Percentiles rank a stretch among this genome's conserved stretches.
These are phyloP conservation scores for Petrocephalus schoutedeni DNA, from an alignment of 2,797 vertebrate genomes.

Conservation along the genomic window DNA sequence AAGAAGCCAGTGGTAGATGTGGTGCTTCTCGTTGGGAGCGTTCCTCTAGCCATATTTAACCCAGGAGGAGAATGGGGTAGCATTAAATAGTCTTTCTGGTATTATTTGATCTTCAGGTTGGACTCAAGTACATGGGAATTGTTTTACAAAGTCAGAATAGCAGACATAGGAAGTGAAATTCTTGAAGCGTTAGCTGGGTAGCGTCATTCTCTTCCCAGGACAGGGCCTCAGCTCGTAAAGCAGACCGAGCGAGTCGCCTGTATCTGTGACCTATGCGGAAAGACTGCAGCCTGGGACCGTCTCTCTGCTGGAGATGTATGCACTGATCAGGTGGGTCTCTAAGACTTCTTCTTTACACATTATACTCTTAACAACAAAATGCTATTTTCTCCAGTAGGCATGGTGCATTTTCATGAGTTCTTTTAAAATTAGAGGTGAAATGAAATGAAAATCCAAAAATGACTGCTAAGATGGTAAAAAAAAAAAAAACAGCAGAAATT, in stretches of 20 bases:
- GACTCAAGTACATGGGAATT: background rate
- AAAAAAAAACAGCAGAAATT: background rate
- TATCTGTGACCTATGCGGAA: slow-evolving; percentile 18
- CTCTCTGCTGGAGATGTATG: slow-evolving; percentile 44
- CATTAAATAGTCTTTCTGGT: background rate
- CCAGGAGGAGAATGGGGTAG: slow-evolving; percentile 19
- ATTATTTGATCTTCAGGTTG: slow-evolving; percentile 20
- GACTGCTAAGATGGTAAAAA: background rate
- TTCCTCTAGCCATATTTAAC: slow-evolving; percentile 49
- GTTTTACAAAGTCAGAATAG: background rate
- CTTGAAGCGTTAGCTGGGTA: background rate
- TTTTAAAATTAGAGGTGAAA: background rate
- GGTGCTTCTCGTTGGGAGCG: slow-evolving; percentile 38
- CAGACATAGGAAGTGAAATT: background rate
- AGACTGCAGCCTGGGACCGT: slow-evolving; percentile 23
- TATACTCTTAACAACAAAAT: no score
- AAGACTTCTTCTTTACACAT: background rate
- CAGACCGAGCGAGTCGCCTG: slow-evolving; percentile 13
- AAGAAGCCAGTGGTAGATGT: slow-evolving; percentile 37
- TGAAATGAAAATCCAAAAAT: background rate
- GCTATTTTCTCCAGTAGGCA: background rate
- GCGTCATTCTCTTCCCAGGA: slow-evolving; percentile 30
- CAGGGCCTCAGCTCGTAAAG: slow-evolving; percentile 40
- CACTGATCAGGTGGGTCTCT: slow-evolving; percentile 49
- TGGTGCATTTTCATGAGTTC: background rate